A percentile compares a stretch with the other conserved stretches of the same genome.
Conservation (phyloP, 1,140 invertebrate genomes). For the Heliconius congener region DNA sequence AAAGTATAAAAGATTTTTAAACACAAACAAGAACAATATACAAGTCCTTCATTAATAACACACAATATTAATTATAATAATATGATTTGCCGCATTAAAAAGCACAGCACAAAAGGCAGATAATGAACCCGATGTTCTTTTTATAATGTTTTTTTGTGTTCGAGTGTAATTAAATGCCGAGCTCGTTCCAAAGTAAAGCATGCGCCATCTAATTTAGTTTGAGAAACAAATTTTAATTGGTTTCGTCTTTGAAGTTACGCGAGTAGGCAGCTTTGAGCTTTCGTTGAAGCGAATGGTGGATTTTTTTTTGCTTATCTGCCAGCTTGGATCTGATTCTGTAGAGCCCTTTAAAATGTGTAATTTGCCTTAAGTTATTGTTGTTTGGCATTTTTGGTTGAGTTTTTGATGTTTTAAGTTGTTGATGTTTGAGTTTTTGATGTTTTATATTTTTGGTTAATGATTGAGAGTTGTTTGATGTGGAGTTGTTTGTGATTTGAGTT, state of each 20-base stretch:
- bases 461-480: not conserved
- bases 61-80: constrained; percentile 3
- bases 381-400: not conserved
- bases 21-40: not conserved
- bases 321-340: constrained; percentile 1
- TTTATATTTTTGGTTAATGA: constrained; percentile 4
- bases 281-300: constrained; percentile 14
- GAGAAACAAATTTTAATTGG: constrained; percentile 40
- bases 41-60: not conserved
- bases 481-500: not conserved
- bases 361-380: constrained; percentile 7
- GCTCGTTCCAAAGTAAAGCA: constrained; percentile 23
- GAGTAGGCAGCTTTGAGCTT: constrained; percentile 24
- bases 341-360: constrained; percentile 6
- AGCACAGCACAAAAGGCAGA: constrained; percentile 18
- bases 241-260: constrained; percentile 29
- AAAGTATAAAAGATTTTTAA: not conserved
- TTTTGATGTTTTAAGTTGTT: constrained; percentile 1
- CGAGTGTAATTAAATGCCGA: constrained; percentile 26
- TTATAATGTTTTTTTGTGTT: constrained; percentile 30
- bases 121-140: constrained; percentile 35
- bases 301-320: constrained; percentile 8
- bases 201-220: constrained; percentile 35
- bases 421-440: not conserved
- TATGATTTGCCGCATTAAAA: constrained; percentile 13